A percentile compares a stretch with the other conserved stretches of the same genome.
These are phyloP conservation scores for Sebastes diploproa DNA, from an alignment of 2,797 vertebrate genomes.

Conservation along the genomic window DNA sequence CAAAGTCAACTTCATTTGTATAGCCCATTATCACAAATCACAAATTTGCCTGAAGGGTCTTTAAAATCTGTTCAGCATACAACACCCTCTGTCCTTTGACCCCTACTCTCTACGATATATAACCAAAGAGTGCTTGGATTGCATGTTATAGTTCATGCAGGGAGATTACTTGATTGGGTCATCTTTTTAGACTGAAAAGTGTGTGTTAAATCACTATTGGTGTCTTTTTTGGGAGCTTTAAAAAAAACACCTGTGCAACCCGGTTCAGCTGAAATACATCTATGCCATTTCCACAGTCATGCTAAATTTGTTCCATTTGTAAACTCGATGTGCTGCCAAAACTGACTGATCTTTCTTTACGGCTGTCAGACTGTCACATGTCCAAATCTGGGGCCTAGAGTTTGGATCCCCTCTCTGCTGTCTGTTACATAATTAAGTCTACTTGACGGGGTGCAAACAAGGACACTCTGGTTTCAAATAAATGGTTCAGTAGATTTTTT, in stretches of 20 bases:
- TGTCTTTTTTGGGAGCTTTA: not conserved
- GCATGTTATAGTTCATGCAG: conserved; percentile 5
- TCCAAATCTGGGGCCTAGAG: not conserved
- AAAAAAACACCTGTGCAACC: not conserved
- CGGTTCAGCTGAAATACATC: not conserved
- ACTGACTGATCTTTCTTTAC: not conserved
- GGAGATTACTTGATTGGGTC: not conserved
- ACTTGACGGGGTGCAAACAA: conserved; percentile 22
- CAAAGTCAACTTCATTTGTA: too few species aligned
- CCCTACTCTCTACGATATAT: not conserved
- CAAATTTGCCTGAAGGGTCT: not conserved
- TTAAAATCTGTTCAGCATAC: not conserved
- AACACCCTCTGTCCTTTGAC: not conserved
- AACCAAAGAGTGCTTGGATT: conserved; percentile 25
- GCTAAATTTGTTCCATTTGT: not conserved
- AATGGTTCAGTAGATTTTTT: conserved; percentile 29
- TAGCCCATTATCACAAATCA: not conserved
- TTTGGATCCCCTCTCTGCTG: conserved; percentile 7
- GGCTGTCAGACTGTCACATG: not conserved
- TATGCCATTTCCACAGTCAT: not conserved
- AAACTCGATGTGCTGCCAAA: not conserved
- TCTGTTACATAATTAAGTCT: conserved; percentile 40
- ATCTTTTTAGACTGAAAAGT: not conserved
- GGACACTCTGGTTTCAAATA: conserved; percentile 19
- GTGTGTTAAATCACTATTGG: not conserved